Evolutionary conservation across 2,797 vertebrate species (phyloP).

Genomic region (Tympanoctomys barrerae): DNA sequence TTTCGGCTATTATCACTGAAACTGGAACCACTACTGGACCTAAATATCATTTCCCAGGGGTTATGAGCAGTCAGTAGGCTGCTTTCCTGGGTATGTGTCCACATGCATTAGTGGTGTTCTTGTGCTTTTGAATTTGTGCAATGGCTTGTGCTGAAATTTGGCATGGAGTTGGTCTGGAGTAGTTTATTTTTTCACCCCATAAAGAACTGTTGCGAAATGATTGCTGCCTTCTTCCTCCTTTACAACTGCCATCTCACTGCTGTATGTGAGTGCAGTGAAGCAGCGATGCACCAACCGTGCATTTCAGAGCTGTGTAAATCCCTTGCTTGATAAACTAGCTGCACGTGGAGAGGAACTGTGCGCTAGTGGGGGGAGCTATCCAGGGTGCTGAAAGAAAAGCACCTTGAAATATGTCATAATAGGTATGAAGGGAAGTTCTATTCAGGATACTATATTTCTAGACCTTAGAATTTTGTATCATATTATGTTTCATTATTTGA

Average conservation of each 20-base stretch:
- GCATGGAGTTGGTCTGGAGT: neutral
- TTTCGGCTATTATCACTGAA: neutral
- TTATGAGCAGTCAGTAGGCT: no score
- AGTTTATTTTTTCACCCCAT: neutral
- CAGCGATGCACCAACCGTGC: neutral
- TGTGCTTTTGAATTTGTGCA: neutral
- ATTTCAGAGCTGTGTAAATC: constrained; percentile 66
- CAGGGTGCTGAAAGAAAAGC: constrained; percentile 38
- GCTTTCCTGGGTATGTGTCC: neutral
- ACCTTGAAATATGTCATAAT: neutral
- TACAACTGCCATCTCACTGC: constrained; percentile 4
- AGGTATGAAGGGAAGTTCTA: constrained; percentile 17
- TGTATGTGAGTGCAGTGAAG: constrained; percentile 50
- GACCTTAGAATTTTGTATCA: constrained; percentile 41
- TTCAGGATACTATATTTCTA: constrained; percentile 47
- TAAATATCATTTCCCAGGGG: neutral
- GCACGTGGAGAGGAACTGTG: constrained; percentile 15
- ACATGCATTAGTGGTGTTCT: neutral
- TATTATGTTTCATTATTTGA: constrained; percentile 27
- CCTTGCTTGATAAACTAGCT: constrained; percentile 58
- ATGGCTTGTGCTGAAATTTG: neutral
- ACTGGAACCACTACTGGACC: neutral
- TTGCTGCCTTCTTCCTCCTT: constrained; percentile 38
- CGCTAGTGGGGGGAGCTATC: neutral
- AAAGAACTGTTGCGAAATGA: constrained; percentile 29